Conservation (phyloP, 2,888 invertebrate genomes). For the Endomychus coccineus region DNA sequence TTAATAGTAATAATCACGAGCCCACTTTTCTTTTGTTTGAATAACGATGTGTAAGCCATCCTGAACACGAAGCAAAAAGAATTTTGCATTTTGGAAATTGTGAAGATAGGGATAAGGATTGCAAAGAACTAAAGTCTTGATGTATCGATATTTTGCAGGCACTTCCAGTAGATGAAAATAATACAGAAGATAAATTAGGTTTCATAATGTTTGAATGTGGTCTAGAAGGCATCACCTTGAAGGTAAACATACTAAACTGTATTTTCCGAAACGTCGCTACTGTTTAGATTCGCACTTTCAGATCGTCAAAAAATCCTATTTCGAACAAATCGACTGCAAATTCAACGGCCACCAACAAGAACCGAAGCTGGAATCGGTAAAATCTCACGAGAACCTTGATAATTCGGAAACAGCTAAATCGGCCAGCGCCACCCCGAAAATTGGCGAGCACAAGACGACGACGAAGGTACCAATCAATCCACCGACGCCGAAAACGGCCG, state of each 20-base stretch:
- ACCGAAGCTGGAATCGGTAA: slow-evolving; percentile 19
- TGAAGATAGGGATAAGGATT: no score
- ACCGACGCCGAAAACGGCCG: slow-evolving; percentile 18
- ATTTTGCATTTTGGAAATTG: no score
- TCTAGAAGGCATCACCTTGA: slow-evolving; percentile 80
- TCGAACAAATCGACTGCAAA: slow-evolving; percentile 50
- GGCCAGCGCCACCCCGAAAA: slow-evolving; percentile 25
- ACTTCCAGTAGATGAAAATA: slow-evolving; percentile 44
- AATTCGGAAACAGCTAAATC: slow-evolving; percentile 14
- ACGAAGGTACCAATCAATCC: slow-evolving; percentile 8
- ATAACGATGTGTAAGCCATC: no score
- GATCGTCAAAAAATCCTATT: slow-evolving; percentile 65
- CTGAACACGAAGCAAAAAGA: no score
- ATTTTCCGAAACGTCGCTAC: no score
- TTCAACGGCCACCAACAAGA: slow-evolving; percentile 18
- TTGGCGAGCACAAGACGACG: slow-evolving; percentile 17
- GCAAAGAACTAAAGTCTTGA: no score
- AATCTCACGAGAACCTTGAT: slow-evolving; percentile 24
- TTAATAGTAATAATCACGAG: no score
- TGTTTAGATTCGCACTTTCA: no score
- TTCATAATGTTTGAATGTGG: slow-evolving; percentile 98
- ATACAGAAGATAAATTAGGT: slow-evolving; percentile 61
- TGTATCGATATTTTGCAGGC: slow-evolving; percentile 9
- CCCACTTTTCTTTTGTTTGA: no score
- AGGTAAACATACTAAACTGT: no score